Base-by-base conservation (phyloP, 2,113 vertebrate genomes). In the Alaudala cheleensis region DNA sequence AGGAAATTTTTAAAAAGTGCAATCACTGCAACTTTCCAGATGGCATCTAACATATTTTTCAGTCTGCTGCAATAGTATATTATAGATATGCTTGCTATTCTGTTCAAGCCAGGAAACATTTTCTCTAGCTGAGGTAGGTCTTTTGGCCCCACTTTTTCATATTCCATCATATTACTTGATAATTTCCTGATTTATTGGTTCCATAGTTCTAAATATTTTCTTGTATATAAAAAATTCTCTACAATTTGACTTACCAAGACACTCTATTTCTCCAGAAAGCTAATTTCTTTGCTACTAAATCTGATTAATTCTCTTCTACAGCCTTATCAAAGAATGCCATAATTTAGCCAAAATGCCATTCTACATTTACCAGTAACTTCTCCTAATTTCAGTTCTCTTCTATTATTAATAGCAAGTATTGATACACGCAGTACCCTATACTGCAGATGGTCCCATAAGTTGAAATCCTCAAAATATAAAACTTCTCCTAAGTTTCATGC, bases 1-100 rank as follows among this genome's bases (percentile, higher is more conserved):
- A 94, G 92, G 95, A 95, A 96, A 94, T 96, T 94, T 96, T 95
- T 94, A 90, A 94, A 94, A 96, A 95, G 74, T 95, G 94, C 96
- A 86, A 90, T 90, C 92, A 86, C 82, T 95, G 95, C 95, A 97
- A 83, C 79, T 93, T 95, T 83, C 95, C 95, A 97, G 96, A 96
- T 97, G 96, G 95, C 76, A 93, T 86, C 85, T 80, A 95, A 94
- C 74, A 42, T 61, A 92, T 90, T 94, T 95, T 95, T 90, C 85
- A 90, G 62, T 49, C 73, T 84, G 81, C 90, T 88, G 90, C 90
- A 94, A 39, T 80, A 86, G 73, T 83, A 57, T 90, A 82, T 95
- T 90, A 76, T 53, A 88, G 90, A 90, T 93, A 90, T 60, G 74
- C 85, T 72, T 79, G 57, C 70, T 88, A 81, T 77, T 94, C 88